Conservation (phyloP, 1,140 invertebrate genomes). For the Holcopasites calliopsidis region DNA sequence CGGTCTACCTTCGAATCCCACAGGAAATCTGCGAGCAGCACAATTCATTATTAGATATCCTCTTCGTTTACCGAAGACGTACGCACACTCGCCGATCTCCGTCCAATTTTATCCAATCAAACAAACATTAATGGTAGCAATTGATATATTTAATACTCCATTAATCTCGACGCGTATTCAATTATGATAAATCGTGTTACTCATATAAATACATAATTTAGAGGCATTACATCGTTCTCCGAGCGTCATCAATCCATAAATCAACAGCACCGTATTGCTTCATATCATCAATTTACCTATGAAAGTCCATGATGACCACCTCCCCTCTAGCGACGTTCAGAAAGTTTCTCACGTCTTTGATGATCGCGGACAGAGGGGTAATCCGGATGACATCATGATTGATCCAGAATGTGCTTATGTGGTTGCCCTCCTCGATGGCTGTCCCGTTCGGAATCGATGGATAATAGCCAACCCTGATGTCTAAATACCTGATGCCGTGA, state of each 20-base stretch:
- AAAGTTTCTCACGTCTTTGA: conserved; percentile 84
- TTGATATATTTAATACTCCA: no score
- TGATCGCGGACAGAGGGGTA: conserved; percentile 82
- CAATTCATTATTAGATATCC: neutral
- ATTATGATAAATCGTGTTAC: no score
- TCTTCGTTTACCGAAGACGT: no score
- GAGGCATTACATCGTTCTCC: neutral
- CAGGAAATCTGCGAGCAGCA: conserved; percentile 81
- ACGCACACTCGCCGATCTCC: no score
- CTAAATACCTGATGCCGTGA: conserved; percentile 89
- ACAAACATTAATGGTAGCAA: no score
- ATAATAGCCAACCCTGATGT: conserved; percentile 86
- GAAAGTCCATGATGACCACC: conserved; percentile 86
- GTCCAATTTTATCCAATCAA: no score
- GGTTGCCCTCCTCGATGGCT: conserved; percentile 54
- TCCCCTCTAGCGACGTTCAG: conserved; percentile 82
- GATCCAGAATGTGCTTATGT: conserved; percentile 83
- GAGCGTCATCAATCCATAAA: neutral
- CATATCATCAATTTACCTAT: conserved; percentile 68
- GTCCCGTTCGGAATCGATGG: conserved; percentile 64
- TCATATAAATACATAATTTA: no score
- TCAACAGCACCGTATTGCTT: neutral
- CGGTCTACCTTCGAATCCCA: conserved; percentile 82
- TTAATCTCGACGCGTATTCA: no score
- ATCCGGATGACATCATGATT: conserved; percentile 86